A percentile compares a stretch with the other conserved stretches of the same genome.
Conservation (phyloP, 92 coral and sea anemone genomes). For the Epizoanthus ramosus region DNA sequence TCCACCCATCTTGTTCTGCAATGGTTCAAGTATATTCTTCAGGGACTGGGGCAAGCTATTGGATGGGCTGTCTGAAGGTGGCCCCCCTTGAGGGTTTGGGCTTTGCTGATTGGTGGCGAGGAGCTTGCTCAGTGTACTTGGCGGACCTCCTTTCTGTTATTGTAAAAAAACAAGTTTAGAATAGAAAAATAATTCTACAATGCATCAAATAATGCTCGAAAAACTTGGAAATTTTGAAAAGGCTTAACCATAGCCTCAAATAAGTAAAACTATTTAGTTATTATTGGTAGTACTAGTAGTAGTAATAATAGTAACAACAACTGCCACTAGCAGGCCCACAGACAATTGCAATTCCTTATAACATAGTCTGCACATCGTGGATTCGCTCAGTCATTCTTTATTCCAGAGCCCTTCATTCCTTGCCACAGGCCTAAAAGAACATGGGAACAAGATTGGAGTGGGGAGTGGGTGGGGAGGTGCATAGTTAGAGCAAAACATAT, state of each 20-base stretch:
- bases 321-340: too few species aligned
- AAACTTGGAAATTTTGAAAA: not conserved
- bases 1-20: slow-evolving; percentile 66
- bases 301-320: too few species aligned
- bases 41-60: slow-evolving; percentile 59
- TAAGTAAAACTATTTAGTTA: too few species aligned
- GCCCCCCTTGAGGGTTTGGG: slow-evolving; percentile 51
- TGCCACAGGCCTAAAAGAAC: too few species aligned
- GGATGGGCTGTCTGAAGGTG: slow-evolving; percentile 54
- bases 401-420: too few species aligned
- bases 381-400: too few species aligned
- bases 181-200: not conserved
- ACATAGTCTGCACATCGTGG: too few species aligned
- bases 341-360: too few species aligned
- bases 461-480: too few species aligned
- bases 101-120: slow-evolving; percentile 57
- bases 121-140: slow-evolving; percentile 53
- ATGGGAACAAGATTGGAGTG: too few species aligned
- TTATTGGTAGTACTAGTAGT: too few species aligned
- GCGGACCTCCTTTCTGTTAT: slow-evolving; percentile 48
- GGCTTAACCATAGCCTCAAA: too few species aligned
- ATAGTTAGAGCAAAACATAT: not conserved
- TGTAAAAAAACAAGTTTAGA: not conserved
- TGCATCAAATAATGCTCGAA: not conserved
- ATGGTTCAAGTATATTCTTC: slow-evolving; percentile 73